Evolutionary conservation across 2,113 vertebrate species (phyloP).

Genomic region (Pedetes capensis): DNA sequence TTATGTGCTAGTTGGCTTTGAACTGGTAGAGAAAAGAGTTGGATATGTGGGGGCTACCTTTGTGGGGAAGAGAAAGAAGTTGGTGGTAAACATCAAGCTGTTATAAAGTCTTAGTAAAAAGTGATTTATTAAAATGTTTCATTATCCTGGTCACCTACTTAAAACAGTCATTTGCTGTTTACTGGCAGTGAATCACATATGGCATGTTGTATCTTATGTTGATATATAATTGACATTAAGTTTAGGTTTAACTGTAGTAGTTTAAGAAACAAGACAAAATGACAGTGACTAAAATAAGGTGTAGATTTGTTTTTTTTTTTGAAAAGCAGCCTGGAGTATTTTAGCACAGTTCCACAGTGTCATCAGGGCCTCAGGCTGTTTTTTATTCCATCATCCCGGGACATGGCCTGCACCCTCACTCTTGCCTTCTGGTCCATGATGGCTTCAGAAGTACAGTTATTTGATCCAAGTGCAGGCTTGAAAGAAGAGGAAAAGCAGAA

Average conservation of each 20-base stretch:
- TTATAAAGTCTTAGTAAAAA: neutral
- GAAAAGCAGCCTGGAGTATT: neutral
- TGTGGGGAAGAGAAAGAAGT: neutral
- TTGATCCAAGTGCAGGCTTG: neutral
- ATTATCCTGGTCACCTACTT: neutral
- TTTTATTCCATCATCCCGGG: neutral
- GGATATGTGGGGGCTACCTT: neutral
- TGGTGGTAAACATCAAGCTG: neutral
- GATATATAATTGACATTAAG: neutral
- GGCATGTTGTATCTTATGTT: neutral
- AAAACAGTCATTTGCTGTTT: conserved; percentile 2
- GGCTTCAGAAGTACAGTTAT: neutral
- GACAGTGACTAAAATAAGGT: neutral
- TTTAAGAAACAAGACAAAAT: neutral
- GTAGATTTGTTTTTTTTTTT: neutral
- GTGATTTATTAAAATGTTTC: conserved; percentile 19
- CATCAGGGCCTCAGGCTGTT: neutral
- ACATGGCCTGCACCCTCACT: neutral
- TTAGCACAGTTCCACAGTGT: neutral
- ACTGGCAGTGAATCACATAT: neutral
- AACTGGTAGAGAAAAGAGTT: neutral
- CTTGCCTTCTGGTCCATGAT: neutral
- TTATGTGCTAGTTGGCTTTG: neutral
- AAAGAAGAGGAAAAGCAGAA: conserved; percentile 27
- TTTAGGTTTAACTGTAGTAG: neutral